Conservation (phyloP, 2,888 invertebrate genomes). For the Agonum fuliginosum region DNA sequence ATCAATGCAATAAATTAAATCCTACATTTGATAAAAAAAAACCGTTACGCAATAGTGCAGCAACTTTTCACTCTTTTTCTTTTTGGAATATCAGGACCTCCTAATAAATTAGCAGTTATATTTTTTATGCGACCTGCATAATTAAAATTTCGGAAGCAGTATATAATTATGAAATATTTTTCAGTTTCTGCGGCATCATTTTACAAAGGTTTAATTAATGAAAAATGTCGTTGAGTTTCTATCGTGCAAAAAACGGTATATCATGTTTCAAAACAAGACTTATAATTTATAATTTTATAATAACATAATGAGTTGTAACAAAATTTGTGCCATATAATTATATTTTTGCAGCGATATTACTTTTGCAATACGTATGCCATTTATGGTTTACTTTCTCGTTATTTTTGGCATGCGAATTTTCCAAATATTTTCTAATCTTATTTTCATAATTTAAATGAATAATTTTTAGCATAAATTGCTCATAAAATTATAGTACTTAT, state of each 20-base stretch:
- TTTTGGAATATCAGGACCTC: background rate
- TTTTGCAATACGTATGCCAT: constrained; percentile 42
- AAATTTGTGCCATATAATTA: constrained; percentile 34
- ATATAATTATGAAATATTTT: constrained; percentile 15
- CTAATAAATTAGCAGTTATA: constrained; percentile 18
- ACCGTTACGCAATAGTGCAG: constrained; percentile 33
- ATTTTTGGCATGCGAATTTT: constrained; percentile 14
- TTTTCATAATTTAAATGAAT: background rate
- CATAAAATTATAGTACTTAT: no score
- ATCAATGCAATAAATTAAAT: constrained; percentile 25
- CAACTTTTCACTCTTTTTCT: constrained; percentile 12
- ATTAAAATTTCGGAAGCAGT: constrained; percentile 23
- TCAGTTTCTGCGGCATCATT: constrained; percentile 8
- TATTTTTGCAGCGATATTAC: constrained; percentile 22
- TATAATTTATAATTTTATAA: constrained; percentile 43
- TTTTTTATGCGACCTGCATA: background rate
- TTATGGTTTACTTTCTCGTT: constrained; percentile 31
- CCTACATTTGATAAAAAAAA: background rate
- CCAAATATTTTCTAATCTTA: constrained; percentile 23
- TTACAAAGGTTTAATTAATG: constrained; percentile 16
- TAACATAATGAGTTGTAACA: constrained; percentile 22
- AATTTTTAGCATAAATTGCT: no score
- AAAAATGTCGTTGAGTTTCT: constrained; percentile 25
- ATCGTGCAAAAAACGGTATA: constrained; percentile 26
- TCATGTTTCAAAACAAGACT: constrained; percentile 30